phyloP scores from a whole-genome alignment of 2,888 invertebrate species.

The Graphium colonna region DNA sequence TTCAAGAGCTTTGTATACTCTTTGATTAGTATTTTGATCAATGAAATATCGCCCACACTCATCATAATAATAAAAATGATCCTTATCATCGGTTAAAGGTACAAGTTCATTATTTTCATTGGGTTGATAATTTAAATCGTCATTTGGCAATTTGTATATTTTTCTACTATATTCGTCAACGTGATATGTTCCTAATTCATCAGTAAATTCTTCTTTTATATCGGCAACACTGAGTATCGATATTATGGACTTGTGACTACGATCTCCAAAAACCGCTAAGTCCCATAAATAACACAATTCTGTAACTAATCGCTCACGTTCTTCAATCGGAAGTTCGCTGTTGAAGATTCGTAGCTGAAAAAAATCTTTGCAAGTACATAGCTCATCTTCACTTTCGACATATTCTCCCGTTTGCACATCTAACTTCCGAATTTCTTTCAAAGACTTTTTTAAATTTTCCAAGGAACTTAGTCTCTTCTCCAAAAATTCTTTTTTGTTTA shows the following conservation, averaged over 20 bases:
- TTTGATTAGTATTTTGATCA: conserved; percentile 51
- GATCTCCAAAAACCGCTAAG: conserved; percentile 55
- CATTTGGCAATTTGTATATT: conserved; percentile 57
- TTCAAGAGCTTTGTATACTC: conserved; percentile 62
- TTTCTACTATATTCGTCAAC: conserved; percentile 64
- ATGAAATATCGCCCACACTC: conserved; percentile 68
- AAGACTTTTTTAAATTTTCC: conserved; percentile 54
- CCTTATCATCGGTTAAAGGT: conserved; percentile 54
- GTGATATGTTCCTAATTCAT: conserved; percentile 60
- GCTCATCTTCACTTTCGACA: conserved; percentile 38
- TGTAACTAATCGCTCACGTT: conserved; percentile 61
- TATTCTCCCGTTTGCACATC: conserved; percentile 36
- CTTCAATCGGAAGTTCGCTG: conserved; percentile 51
- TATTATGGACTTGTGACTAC: conserved; percentile 58
- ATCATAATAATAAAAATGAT: conserved; percentile 63
- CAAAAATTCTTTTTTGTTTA: conserved; percentile 57
- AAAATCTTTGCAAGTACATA: conserved; percentile 61
- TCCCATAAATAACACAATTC: conserved; percentile 66
- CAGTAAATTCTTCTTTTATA: conserved; percentile 59
- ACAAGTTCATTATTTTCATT: conserved; percentile 63
- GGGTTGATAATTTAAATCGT: conserved; percentile 53
- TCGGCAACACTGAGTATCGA: conserved; percentile 65
- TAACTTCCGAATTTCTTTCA: conserved; percentile 43
- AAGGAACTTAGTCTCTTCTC: conserved; percentile 49
- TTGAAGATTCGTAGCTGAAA: conserved; percentile 65